Evolutionary conservation across 2,888 invertebrate genomes (phyloP).

Genomic region (Mesorhabditis belari): DNA sequence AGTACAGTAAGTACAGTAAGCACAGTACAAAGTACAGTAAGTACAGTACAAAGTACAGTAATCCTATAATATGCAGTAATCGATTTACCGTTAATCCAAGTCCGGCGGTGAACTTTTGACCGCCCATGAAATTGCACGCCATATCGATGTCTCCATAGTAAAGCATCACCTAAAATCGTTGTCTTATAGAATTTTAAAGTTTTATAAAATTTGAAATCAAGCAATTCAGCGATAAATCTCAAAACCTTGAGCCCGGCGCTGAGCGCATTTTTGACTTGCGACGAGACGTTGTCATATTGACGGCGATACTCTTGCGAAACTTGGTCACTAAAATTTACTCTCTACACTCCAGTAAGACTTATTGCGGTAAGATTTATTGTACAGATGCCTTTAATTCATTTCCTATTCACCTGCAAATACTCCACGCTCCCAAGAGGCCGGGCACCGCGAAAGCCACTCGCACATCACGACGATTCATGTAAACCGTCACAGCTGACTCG

Average conservation of each 20-base stretch:
- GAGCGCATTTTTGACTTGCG: slow-evolving; percentile 34
- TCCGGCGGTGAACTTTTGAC: neutral
- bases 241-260: slow-evolving; percentile 8
- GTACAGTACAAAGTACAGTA: no score
- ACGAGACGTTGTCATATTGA: slow-evolving; percentile 34
- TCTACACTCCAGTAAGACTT: no score
- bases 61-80: no score
- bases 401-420: slow-evolving; percentile 35
- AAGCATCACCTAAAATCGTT: neutral
- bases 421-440: slow-evolving; percentile 23
- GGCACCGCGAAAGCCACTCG: slow-evolving; percentile 38
- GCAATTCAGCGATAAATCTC: no score
- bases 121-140: slow-evolving; percentile 1
- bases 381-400: neutral
- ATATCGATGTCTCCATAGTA: slow-evolving; percentile 12
- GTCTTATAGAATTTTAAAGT: no score
- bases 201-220: no score
- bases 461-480: slow-evolving; percentile 30
- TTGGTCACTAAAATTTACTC: slow-evolving; percentile 32
- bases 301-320: slow-evolving; percentile 31
- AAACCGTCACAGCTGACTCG: slow-evolving; percentile 28
- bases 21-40: no score
- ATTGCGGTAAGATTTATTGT: no score
- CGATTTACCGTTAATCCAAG: neutral
- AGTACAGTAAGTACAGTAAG: no score